These are phyloP conservation scores for Grapholita molesta DNA, from an alignment of 1,140 invertebrate genomes.

Conservation along the genomic window DNA sequence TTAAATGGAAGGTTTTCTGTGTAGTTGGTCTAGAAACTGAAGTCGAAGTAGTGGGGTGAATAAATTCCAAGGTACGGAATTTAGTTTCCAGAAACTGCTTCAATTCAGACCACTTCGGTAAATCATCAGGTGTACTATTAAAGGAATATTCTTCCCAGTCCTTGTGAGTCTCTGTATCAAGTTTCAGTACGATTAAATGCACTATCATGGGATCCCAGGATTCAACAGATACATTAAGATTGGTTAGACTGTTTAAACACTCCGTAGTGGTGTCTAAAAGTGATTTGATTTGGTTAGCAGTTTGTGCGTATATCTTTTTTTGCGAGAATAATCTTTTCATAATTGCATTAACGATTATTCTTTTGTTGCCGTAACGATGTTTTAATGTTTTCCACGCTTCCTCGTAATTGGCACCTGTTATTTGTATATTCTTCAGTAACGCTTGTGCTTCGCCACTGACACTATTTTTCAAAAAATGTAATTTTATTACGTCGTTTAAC, in stretches of 20 bases:
- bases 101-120: neutral
- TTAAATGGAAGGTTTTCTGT: neutral
- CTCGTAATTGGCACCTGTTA: neutral
- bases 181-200: neutral
- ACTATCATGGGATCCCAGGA: slow-evolving; percentile 12
- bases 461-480: neutral
- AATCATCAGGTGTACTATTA: neutral
- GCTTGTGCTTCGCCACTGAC: neutral
- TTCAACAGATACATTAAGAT: neutral
- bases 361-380: neutral
- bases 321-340: neutral
- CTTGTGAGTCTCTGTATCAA: neutral
- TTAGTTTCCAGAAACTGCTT: neutral
- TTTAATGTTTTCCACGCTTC: neutral
- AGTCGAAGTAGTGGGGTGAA: neutral
- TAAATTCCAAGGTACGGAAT: neutral
- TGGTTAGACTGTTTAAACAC: neutral
- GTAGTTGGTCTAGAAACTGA: neutral
- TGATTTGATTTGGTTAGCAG: neutral
- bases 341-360: neutral
- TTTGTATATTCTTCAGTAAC: neutral
- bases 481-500: neutral
- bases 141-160: slow-evolving; percentile 3
- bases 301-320: neutral
- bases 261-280: neutral